Conservation (phyloP, 23 tunicate species). For the Phallusia fumigata region DNA sequence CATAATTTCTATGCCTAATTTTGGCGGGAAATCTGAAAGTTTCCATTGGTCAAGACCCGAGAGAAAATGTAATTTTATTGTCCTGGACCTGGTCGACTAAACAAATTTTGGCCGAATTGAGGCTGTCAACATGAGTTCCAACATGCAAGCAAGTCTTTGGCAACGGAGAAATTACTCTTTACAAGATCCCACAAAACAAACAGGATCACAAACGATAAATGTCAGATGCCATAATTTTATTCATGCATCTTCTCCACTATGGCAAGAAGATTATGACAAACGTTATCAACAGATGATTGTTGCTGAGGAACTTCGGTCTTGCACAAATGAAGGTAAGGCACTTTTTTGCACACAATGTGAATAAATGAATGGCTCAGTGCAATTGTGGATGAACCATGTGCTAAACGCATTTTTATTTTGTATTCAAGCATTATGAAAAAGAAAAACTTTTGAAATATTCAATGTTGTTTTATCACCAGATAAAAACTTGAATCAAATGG, state of each 20-base stretch:
- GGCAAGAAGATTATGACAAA: neutral
- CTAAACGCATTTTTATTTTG: too few relatives aligned
- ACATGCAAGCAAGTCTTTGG: neutral
- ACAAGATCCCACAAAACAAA: neutral
- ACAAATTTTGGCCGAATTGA: neutral
- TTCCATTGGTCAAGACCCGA: neutral
- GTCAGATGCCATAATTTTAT: neutral
- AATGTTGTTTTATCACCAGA: too few relatives aligned
- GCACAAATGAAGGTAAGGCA: too few relatives aligned
- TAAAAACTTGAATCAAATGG: neutral
- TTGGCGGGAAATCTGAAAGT: neutral
- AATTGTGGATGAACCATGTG: too few relatives aligned
- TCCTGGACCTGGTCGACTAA: too few relatives aligned
- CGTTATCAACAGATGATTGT: neutral
- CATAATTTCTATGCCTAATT: too few relatives aligned
- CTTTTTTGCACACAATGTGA: too few relatives aligned
- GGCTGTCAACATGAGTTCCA: neutral
- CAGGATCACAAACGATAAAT: neutral
- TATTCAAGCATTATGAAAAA: too few relatives aligned
- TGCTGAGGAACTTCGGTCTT: neutral
- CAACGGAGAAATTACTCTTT: neutral
- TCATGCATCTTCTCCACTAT: neutral
- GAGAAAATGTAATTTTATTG: neutral
- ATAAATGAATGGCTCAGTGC: too few relatives aligned
- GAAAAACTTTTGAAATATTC: too few relatives aligned